A percentile compares a stretch with the other conserved stretches of the same genome.
Conservation (phyloP, 2,888 invertebrate species). For the Dryococelus australis region DNA sequence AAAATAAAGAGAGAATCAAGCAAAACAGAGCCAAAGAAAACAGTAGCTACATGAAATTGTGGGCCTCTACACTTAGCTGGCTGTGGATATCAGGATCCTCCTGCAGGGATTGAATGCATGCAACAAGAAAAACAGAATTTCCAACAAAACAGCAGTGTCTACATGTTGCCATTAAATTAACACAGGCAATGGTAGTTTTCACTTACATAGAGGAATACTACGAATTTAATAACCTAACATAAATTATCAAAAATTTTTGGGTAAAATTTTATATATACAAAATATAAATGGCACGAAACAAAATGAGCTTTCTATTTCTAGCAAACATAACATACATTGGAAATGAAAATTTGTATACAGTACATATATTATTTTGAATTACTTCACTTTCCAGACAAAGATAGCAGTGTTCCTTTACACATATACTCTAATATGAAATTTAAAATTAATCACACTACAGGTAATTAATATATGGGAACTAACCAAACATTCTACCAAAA, state of each 20-base stretch:
- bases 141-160: not conserved
- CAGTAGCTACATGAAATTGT: constrained; percentile 47
- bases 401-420: no score
- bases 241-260: not conserved
- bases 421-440: no score
- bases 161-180: not conserved
- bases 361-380: no score
- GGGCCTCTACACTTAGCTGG: constrained; percentile 47
- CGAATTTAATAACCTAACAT: not conserved
- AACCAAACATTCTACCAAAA: no score
- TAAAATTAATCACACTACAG: no score
- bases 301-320: not conserved
- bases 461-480: no score
- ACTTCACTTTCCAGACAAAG: no score
- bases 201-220: not conserved
- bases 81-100: constrained; percentile 47
- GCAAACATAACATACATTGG: no score
- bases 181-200: not conserved
- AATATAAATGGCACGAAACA: not conserved
- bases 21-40: not conserved
- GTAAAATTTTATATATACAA: not conserved
- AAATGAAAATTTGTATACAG: no score
- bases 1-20: constrained; percentile 13
- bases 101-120: constrained; percentile 43
- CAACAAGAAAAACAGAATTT: constrained; percentile 37